phyloP scores from a whole-genome alignment of 2,113 vertebrate species.

The Lontra canadensis region DNA sequence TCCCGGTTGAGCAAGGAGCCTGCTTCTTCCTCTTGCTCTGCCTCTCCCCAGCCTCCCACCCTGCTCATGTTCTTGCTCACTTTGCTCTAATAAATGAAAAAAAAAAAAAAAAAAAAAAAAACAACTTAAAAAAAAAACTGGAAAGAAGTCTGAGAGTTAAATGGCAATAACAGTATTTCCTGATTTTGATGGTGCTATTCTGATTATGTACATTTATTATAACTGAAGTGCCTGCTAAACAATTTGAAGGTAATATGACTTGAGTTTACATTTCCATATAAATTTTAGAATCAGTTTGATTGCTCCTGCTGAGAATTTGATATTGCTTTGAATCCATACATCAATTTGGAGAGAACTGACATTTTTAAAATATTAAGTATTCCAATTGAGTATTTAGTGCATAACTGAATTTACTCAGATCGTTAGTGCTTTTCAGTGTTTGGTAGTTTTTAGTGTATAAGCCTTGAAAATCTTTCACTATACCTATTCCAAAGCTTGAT shows the following conservation, averaged over 20 bases:
- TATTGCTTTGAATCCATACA: neutral
- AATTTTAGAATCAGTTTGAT: neutral
- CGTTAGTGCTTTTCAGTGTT: neutral
- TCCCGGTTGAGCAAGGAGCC: no score
- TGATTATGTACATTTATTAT: neutral
- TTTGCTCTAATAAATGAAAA: neutral
- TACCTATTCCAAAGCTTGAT: neutral
- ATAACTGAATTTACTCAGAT: neutral
- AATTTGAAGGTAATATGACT: neutral
- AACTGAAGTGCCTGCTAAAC: neutral
- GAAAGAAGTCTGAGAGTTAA: neutral
- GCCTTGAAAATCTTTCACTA: neutral
- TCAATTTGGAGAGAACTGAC: neutral
- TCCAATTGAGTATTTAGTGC: neutral
- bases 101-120: neutral
- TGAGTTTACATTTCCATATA: neutral
- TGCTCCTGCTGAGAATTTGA: neutral
- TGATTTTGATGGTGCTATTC: neutral
- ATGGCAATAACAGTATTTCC: neutral
- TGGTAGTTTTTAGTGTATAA: neutral
- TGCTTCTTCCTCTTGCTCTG: no score
- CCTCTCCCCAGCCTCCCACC: no score
- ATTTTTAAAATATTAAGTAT: neutral
- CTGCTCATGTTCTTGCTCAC: no score
- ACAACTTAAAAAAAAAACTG: neutral